Conservation (phyloP, 2,797 vertebrate species). For the Eidolon dupreanum region DNA sequence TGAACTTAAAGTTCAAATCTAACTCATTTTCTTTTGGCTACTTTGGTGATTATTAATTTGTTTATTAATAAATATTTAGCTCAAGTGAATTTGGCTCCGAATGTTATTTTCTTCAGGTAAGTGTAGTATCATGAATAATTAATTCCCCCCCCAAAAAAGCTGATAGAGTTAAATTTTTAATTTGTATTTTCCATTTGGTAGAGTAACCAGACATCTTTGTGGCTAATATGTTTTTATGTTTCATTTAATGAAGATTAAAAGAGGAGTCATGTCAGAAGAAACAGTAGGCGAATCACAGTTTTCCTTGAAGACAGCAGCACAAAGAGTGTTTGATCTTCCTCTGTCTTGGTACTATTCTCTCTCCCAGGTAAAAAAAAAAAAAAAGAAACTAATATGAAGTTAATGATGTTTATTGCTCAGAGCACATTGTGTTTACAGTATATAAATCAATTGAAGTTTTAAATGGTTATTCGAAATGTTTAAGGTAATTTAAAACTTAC, state of each 20-base stretch:
- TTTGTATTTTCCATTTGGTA: constrained; percentile 64
- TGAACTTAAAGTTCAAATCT: not conserved
- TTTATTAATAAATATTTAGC: not conserved
- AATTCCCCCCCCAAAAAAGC: not conserved
- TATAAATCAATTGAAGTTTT: not conserved
- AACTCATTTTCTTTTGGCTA: not conserved
- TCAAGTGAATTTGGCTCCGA: not conserved
- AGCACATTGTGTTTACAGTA: not conserved
- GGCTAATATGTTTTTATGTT: constrained; percentile 55
- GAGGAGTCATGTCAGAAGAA: constrained; percentile 91
- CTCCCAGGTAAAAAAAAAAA: constrained; percentile 88
- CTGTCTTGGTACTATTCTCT: constrained; percentile 91
- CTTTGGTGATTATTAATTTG: constrained; percentile 2
- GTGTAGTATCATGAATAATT: constrained; percentile 27
- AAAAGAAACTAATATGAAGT: not conserved
- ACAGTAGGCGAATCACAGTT: constrained; percentile 85
- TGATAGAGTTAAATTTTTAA: not conserved
- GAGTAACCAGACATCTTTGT: constrained; percentile 43
- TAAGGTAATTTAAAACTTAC: constrained; percentile 21
- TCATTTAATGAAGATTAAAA: constrained; percentile 68
- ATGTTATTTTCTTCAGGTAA: not conserved
- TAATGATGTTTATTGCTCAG: not conserved
- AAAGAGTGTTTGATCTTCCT: constrained; percentile 91
- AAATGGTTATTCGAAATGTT: not conserved
- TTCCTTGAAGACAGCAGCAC: constrained; percentile 88